phyloP scores from a whole-genome alignment of 2,888 invertebrate genomes.

The Cenopis cana region DNA sequence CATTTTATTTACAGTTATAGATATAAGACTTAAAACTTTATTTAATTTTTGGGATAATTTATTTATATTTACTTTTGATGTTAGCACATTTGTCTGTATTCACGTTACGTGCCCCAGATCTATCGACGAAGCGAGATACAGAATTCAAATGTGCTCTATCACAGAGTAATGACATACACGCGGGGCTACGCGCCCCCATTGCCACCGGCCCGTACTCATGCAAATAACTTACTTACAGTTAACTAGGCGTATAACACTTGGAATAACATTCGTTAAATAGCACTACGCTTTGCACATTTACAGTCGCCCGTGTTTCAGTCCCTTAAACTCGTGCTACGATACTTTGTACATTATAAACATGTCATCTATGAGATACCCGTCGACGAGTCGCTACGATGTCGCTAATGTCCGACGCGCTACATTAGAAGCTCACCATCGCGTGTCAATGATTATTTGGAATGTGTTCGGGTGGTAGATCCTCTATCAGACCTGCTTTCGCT shows the following conservation, averaged over 20 bases:
- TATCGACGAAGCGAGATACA: constrained; percentile 58
- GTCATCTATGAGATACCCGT: constrained; percentile 47
- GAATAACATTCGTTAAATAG: constrained; percentile 79
- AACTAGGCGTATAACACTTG: constrained; percentile 79
- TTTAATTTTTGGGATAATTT: constrained; percentile 85
- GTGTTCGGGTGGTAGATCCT: constrained; percentile 55
- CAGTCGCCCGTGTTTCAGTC: constrained; percentile 67
- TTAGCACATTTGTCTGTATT: constrained; percentile 77
- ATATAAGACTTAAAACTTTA: constrained; percentile 80
- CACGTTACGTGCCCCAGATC: constrained; percentile 49
- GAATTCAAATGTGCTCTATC: constrained; percentile 79
- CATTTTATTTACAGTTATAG: constrained; percentile 80
- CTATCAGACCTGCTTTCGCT: not conserved
- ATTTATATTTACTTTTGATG: constrained; percentile 75
- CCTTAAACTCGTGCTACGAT: constrained; percentile 62
- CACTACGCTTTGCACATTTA: constrained; percentile 73
- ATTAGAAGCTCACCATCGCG: constrained; percentile 39
- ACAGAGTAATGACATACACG: constrained; percentile 84
- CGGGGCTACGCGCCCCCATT: constrained; percentile 76
- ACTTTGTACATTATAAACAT: constrained; percentile 77
- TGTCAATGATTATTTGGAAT: constrained; percentile 63
- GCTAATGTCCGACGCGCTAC: constrained; percentile 44
- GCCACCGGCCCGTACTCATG: constrained; percentile 84
- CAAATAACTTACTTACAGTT: constrained; percentile 77
- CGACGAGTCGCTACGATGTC: constrained; percentile 31